A percentile compares a stretch with the other conserved stretches of the same genome.
Evolutionary conservation across 23 tunicate genomes (phyloP).

Genomic region (Pegea sp.): DNA sequence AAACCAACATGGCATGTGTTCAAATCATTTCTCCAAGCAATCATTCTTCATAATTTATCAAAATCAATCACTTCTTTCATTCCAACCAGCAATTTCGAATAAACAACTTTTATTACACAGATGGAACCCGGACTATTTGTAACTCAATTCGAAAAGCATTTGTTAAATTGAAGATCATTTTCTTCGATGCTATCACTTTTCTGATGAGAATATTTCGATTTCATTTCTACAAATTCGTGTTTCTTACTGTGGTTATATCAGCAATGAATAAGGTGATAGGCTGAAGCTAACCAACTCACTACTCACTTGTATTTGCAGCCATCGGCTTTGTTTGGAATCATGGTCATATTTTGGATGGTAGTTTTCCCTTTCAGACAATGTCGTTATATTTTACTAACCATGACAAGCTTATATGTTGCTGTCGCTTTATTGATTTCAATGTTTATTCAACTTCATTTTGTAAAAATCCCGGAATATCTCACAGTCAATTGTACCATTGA

Average conservation of each 20-base stretch:
- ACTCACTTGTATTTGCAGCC: constrained; percentile 13
- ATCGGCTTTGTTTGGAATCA: constrained; percentile 26
- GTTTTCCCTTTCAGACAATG: constrained; percentile 19
- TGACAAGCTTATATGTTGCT: constrained; percentile 8
- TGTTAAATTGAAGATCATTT: no score
- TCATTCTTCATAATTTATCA: no score
- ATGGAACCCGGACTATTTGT: no score
- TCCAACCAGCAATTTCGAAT: no score
- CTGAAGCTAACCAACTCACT: background rate
- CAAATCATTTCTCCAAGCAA: no score
- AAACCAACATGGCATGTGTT: no score
- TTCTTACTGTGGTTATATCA: constrained; percentile 41
- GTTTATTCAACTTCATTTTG: constrained; percentile 60
- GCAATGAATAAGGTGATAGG: constrained; percentile 39
- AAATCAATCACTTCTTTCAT: no score
- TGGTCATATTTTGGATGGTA: constrained; percentile 29
- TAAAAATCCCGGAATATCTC: constrained; percentile 7
- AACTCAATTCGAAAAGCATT: no score
- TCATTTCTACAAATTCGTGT: constrained; percentile 46
- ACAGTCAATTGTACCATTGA: constrained; percentile 19
- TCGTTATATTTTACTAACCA: constrained; percentile 5
- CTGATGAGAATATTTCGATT: constrained; percentile 26
- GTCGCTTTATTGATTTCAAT: constrained; percentile 25
- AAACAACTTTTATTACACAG: no score
- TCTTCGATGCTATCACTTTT: constrained; percentile 7